A percentile compares a stretch with the other conserved stretches of the same genome.
Conservation (phyloP, 2,888 invertebrate species). For the Ischnura elegans region DNA sequence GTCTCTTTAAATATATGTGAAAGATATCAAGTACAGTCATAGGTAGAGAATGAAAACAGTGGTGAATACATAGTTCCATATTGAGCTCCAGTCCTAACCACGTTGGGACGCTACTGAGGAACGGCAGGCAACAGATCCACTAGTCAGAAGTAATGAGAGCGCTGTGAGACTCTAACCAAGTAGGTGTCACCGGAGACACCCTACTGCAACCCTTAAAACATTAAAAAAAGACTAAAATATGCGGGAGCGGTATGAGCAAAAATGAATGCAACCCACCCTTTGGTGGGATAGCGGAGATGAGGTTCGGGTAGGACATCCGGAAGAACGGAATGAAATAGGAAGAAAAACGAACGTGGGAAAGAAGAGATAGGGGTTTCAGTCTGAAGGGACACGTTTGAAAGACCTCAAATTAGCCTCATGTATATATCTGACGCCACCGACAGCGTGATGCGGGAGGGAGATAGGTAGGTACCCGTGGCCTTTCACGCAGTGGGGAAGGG, state of each 20-base stretch:
- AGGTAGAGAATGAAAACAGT: too few species aligned
- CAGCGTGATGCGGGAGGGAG: not conserved
- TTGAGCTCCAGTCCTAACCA: too few species aligned
- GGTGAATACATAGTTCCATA: too few species aligned
- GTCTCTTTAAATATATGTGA: too few species aligned
- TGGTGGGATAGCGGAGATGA: not conserved
- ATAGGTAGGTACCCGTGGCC: not conserved
- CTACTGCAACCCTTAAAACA: not conserved
- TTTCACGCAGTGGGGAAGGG: not conserved
- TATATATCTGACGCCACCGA: not conserved
- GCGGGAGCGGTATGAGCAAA: not conserved
- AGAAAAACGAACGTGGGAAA: not conserved
- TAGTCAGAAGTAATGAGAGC: not conserved
- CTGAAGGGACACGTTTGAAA: slow-evolving; percentile 25
- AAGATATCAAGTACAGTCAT: too few species aligned
- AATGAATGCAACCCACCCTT: not conserved
- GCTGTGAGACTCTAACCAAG: not conserved
- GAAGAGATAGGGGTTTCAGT: not conserved
- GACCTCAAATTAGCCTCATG: not conserved
- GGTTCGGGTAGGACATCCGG: not conserved
- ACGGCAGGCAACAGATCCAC: too few species aligned
- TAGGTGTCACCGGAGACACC: not conserved
- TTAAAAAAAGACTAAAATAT: not conserved
- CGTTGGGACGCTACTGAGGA: too few species aligned
- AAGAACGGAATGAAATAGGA: slow-evolving; percentile 15